Conservation (phyloP, 2,113 vertebrate species). For the Morone chrysops region DNA sequence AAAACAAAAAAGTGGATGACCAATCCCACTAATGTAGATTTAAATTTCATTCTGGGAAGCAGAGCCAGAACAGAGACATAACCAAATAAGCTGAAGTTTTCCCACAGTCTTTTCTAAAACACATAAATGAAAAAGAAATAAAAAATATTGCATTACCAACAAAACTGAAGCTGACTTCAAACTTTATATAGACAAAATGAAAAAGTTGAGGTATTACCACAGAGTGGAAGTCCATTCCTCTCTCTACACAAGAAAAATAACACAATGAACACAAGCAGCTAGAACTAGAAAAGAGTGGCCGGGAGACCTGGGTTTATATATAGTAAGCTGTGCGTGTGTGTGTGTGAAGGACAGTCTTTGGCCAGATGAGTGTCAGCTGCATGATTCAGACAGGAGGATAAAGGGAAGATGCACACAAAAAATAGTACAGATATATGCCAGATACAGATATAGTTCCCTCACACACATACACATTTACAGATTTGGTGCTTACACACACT, state of each 20-base stretch:
- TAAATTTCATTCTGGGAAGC: slow-evolving; percentile 41
- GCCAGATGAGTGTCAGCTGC: slow-evolving; percentile 90
- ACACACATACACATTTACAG: slow-evolving; percentile 5
- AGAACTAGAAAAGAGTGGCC: slow-evolving; percentile 35
- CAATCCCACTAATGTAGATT: slow-evolving; percentile 54
- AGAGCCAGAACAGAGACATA: slow-evolving; percentile 36
- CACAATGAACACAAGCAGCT: slow-evolving; percentile 39
- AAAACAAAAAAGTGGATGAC: slow-evolving; percentile 47
- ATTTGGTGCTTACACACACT: not conserved
- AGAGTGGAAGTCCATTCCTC: not conserved
- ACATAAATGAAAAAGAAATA: slow-evolving; percentile 12
- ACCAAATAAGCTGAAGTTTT: slow-evolving; percentile 55
- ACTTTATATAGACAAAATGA: slow-evolving; percentile 8
- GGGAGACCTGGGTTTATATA: slow-evolving; percentile 43
- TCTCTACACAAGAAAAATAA: slow-evolving; percentile 1
- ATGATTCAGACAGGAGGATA: slow-evolving; percentile 84
- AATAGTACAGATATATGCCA: slow-evolving; percentile 12
- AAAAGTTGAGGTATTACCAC: not conserved
- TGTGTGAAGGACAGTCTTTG: slow-evolving; percentile 62
- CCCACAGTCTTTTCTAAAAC: slow-evolving; percentile 41
- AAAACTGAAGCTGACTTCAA: slow-evolving; percentile 5
- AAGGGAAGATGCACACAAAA: slow-evolving; percentile 57
- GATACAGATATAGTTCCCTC: not conserved
- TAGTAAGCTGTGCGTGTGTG: slow-evolving; percentile 17
- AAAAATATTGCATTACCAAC: slow-evolving; percentile 22